Conservation (phyloP, 1,140 invertebrate species). For the Chrysomallon squamiferum region DNA sequence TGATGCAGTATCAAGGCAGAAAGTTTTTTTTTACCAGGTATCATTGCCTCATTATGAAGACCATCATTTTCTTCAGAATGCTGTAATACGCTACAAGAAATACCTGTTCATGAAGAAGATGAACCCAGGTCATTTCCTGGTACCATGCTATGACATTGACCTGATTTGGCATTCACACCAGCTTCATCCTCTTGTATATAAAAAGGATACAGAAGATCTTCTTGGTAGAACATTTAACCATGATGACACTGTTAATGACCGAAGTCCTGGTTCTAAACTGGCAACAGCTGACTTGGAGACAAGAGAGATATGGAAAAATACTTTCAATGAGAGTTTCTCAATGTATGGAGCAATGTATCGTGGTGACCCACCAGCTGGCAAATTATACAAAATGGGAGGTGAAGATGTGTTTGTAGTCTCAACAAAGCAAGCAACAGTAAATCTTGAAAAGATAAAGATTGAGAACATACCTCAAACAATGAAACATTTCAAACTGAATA, state of each 20-base stretch:
- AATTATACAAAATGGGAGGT: conserved; percentile 25
- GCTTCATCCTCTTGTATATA: conserved; percentile 62
- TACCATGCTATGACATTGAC: conserved; percentile 67
- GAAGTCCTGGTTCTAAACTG: conserved; percentile 59
- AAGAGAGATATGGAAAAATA: conserved; percentile 43
- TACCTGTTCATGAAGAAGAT: conserved; percentile 63
- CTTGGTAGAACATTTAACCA: conserved; percentile 59
- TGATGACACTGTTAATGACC: conserved; percentile 63
- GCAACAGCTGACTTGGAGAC: conserved; percentile 39
- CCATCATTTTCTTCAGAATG: conserved; percentile 59
- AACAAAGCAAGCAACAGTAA: conserved; percentile 45
- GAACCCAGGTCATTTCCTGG: conserved; percentile 62
- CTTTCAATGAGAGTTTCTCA: conserved; percentile 47
- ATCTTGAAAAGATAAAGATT: conserved; percentile 42
- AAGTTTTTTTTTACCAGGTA: conserved; percentile 63
- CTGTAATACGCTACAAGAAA: conserved; percentile 64
- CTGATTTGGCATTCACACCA: conserved; percentile 67
- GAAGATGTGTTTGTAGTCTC: conserved; percentile 33
- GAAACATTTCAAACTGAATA: conserved; percentile 39
- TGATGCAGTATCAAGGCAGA: conserved; percentile 61
- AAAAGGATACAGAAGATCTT: conserved; percentile 58
- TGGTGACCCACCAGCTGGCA: conserved; percentile 42
- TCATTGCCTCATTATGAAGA: conserved; percentile 66
- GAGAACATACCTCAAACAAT: conserved; percentile 36
- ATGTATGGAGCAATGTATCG: conserved; percentile 59